Evolutionary conservation across 2,888 invertebrate species (phyloP).

Genomic region (Eupithecia inturbata): DNA sequence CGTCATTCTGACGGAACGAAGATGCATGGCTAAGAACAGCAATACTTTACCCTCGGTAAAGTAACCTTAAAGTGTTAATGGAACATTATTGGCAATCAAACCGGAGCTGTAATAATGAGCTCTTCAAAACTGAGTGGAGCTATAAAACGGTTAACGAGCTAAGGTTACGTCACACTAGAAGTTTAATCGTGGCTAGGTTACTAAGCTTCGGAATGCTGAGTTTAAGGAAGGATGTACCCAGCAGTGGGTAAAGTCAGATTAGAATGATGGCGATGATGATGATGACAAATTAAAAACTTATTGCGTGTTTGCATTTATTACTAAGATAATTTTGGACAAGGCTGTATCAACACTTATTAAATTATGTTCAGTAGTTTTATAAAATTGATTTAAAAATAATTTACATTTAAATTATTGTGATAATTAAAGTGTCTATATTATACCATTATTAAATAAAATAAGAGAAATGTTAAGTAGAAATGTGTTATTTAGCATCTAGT

Average conservation of each 20-base stretch:
- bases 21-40: neutral
- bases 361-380: neutral
- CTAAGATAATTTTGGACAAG: neutral
- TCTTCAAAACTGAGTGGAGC: constrained; percentile 15
- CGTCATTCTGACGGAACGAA: no score
- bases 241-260: neutral
- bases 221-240: neutral
- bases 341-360: neutral
- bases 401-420: neutral
- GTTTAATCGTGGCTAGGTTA: neutral
- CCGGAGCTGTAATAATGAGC: constrained; percentile 22
- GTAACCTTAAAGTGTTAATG: constrained; percentile 9
- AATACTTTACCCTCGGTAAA: neutral
- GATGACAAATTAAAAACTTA: no score
- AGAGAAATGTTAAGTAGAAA: neutral
- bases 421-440: neutral
- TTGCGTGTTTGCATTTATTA: neutral
- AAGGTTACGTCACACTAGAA: constrained; percentile 6
- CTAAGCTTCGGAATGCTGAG: neutral
- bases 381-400: no score
- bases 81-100: constrained; percentile 28
- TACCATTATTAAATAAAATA: neutral
- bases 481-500: neutral
- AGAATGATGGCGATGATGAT: neutral
- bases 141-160: constrained; percentile 16